Conservation (phyloP, 2,797 vertebrate genomes). For the Protosalanx chinensis region DNA sequence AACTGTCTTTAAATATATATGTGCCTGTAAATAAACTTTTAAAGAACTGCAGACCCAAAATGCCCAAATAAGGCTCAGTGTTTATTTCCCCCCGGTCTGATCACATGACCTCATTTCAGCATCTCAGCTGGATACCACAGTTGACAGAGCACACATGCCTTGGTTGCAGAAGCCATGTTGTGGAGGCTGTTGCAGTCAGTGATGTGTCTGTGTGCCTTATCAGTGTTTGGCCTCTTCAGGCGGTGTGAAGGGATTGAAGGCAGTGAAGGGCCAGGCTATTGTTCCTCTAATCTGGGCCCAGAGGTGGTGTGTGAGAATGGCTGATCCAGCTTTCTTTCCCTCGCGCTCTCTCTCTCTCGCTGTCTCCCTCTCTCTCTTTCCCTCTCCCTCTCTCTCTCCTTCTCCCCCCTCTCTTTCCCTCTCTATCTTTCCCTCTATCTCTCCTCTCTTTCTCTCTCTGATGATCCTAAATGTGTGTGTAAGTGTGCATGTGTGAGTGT, state of each 20-base stretch:
- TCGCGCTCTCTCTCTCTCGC: background rate
- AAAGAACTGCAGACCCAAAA: too few species aligned
- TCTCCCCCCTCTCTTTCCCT: background rate
- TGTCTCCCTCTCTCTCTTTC: background rate
- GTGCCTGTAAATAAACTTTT: too few species aligned
- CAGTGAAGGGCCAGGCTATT: constrained; percentile 19
- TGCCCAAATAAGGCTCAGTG: too few species aligned
- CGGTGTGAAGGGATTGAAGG: constrained; percentile 43
- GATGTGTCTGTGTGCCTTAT: constrained; percentile 35
- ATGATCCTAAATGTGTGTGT: constrained; percentile 1
- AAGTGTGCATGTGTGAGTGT: constrained; percentile 7
- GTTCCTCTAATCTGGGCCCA: constrained; percentile 59
- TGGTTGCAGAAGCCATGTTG: background rate
- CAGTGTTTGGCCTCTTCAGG: constrained; percentile 30
- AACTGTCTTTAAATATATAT: too few species aligned
- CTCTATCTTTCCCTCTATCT: background rate
- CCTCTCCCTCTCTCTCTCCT: background rate
- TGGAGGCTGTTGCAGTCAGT: background rate
- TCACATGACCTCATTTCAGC: background rate
- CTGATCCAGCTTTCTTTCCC: constrained; percentile 48
- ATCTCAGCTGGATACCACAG: background rate
- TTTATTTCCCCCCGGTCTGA: constrained; percentile 30
- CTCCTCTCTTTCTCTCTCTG: constrained; percentile 2
- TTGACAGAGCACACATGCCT: background rate
- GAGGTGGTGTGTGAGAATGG: constrained; percentile 23